Evolutionary conservation across 2,113 vertebrate species (phyloP), one percentile per base, ranked within the genome.

Genomic region (Tyrannus savana): DNA sequence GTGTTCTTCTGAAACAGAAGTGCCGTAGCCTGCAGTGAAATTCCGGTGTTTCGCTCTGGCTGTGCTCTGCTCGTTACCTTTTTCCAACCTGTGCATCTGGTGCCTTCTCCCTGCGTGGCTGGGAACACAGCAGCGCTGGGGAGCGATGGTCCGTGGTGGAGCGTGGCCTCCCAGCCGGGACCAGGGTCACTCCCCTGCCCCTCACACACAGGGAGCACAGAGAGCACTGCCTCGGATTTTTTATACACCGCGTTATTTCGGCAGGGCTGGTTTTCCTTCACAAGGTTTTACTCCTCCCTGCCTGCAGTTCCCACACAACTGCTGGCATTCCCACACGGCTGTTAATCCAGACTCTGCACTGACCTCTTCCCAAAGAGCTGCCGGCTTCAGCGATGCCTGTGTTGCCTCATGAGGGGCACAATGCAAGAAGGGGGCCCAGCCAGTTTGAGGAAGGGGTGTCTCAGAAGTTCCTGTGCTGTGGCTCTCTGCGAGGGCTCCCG

Each of bases 341-440:
- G 0, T 27, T 37, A 30, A 46, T 39, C 67, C 23, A 35, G 77
- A 33, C 64, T 72, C 82, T 64, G 72, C 67, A 31, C 69, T 9
- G 12, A 69, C 56, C 33, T 88, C 25, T 31, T 46, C 52, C 73
- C 3, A 4, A 21, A 37, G 19, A 12, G 35, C 19, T 0, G 7
- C 23, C 2, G 2, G 19, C 27, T 68, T 99, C 98, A 99, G 97
- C 98, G 99, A 69, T 99, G 99, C 80, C 99, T 98, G 93, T 99
- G 99, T 91, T 99, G 99, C 97, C 99, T 98, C 99, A 99, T 99
- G 86, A 99, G 99, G 53, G 99, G 99, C 67, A 99, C 98, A 33
- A 99, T 99, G 98, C 99, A 99, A 27, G 99, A 98, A 3, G 99
- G 99, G 1, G 99, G 99, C 49, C 99, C 99, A 4, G 99, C 98